Evolutionary conservation across 2,888 invertebrate genomes (phyloP).

Genomic region (Gryllus longicercus): DNA sequence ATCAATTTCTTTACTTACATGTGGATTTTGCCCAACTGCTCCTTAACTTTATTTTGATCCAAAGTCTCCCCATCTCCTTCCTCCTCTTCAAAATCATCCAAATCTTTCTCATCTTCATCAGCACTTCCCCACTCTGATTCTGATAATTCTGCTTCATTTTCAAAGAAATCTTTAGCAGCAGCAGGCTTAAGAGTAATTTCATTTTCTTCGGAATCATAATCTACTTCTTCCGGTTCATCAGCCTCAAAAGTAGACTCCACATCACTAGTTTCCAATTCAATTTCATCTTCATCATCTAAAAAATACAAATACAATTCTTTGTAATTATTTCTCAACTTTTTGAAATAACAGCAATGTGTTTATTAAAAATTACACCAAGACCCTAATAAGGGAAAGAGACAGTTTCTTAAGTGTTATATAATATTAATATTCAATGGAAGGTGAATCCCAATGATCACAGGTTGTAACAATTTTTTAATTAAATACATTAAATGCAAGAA

Average conservation of each 20-base stretch:
- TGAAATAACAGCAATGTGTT: too few species aligned
- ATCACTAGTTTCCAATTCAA: slow-evolving; percentile 35
- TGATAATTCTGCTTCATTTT: slow-evolving; percentile 86
- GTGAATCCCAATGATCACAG: too few species aligned
- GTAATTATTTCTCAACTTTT: too few species aligned
- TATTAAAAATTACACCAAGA: too few species aligned
- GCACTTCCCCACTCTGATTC: slow-evolving; percentile 88
- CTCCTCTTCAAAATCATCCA: slow-evolving; percentile 79
- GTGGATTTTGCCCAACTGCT: slow-evolving; percentile 80
- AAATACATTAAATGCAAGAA: too few species aligned
- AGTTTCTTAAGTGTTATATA: too few species aligned
- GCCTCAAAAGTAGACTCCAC: slow-evolving; percentile 37
- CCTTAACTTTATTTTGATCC: slow-evolving; percentile 71
- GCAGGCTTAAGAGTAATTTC: slow-evolving; percentile 53
- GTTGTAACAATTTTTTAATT: too few species aligned
- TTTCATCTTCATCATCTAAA: slow-evolving; percentile 40
- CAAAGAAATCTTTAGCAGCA: slow-evolving; percentile 70
- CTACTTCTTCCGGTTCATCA: slow-evolving; percentile 47
- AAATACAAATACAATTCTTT: slow-evolving; percentile 34
- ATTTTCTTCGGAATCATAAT: slow-evolving; percentile 84
- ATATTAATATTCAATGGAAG: too few species aligned
- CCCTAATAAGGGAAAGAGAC: too few species aligned
- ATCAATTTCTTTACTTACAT: slow-evolving; percentile 56
- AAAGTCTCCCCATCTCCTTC: slow-evolving; percentile 80
- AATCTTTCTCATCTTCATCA: slow-evolving; percentile 78